phyloP scores from a whole-genome alignment of 2,797 vertebrate species.

The Hydrocynus forskahlii region DNA sequence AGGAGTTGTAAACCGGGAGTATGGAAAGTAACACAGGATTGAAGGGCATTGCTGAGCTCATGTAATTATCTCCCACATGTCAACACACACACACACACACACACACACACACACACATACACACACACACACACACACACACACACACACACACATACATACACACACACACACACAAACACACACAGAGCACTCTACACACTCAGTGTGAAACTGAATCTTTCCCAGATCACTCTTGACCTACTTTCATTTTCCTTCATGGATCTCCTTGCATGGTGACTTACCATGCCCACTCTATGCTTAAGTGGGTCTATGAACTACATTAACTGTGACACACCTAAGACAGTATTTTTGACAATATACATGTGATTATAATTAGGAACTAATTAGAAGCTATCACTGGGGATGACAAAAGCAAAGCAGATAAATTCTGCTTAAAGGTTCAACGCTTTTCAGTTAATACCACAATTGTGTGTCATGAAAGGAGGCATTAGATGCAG shows the following conservation, averaged over 20 bases:
- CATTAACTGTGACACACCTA: not conserved
- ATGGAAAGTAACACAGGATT: slow-evolving; percentile 1
- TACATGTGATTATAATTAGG: not conserved
- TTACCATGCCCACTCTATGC: not conserved
- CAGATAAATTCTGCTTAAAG: too few relatives aligned
- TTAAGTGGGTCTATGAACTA: not conserved
- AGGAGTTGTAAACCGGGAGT: not conserved
- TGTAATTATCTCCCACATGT: not conserved
- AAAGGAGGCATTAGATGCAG: too few relatives aligned
- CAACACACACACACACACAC: not conserved
- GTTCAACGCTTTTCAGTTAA: too few relatives aligned
- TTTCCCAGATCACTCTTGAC: slow-evolving; percentile 2
- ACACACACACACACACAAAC: not conserved
- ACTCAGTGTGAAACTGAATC: not conserved
- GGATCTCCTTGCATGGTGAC: not conserved
- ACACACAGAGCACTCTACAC: not conserved
- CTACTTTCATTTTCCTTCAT: not conserved
- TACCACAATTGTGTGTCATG: too few relatives aligned
- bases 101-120: not conserved
- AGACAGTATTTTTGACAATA: too few relatives aligned
- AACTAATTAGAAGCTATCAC: not conserved
- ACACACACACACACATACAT: not conserved
- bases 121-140: not conserved
- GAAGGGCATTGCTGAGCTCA: not conserved
- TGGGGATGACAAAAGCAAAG: too few relatives aligned